Percentiles rank a stretch among this genome's conserved stretches.
Conservation (phyloP, 2,888 invertebrate genomes). For the Branchinecta sandiegonensis region DNA sequence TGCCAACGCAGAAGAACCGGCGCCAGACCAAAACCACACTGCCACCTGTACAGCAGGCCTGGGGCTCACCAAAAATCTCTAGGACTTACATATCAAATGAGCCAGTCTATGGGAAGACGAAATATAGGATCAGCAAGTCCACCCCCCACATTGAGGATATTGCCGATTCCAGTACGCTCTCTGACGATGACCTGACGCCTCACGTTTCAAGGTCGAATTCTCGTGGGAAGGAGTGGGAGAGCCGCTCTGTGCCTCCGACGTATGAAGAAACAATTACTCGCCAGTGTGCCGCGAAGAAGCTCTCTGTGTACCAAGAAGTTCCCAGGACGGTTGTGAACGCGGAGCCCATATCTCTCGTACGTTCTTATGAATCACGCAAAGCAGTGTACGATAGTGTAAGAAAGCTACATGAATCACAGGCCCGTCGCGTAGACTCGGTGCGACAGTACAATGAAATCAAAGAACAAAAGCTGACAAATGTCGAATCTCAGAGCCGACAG, state of each 20-base stretch:
- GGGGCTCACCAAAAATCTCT: constrained; percentile 15
- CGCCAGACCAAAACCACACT: constrained; percentile 3
- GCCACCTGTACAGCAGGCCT: neutral
- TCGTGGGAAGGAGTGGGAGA: constrained; percentile 35
- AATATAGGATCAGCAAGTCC: constrained; percentile 28
- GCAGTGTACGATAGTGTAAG: neutral
- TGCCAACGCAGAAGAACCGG: neutral
- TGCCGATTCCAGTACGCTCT: constrained; percentile 35
- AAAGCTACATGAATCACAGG: constrained; percentile 28
- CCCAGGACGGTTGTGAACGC: neutral
- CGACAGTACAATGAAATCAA: constrained; percentile 30
- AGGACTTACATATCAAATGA: constrained; percentile 19
- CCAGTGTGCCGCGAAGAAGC: constrained; percentile 24
- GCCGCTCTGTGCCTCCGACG: constrained; percentile 28
- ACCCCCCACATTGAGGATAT: constrained; percentile 32
- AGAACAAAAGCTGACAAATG: constrained; percentile 25
- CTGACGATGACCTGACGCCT: constrained; percentile 39
- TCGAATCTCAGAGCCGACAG: constrained; percentile 25
- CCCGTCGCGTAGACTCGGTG: constrained; percentile 29
- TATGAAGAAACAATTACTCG: constrained; percentile 31
- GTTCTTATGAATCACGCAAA: neutral
- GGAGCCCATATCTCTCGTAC: neutral
- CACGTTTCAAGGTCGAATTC: constrained; percentile 38
- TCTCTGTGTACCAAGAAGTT: constrained; percentile 18
- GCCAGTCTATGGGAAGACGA: constrained; percentile 20